These are phyloP conservation scores for Cyrtonyx montezumae DNA, from an alignment of 2,113 vertebrate species.

Conservation along the genomic window DNA sequence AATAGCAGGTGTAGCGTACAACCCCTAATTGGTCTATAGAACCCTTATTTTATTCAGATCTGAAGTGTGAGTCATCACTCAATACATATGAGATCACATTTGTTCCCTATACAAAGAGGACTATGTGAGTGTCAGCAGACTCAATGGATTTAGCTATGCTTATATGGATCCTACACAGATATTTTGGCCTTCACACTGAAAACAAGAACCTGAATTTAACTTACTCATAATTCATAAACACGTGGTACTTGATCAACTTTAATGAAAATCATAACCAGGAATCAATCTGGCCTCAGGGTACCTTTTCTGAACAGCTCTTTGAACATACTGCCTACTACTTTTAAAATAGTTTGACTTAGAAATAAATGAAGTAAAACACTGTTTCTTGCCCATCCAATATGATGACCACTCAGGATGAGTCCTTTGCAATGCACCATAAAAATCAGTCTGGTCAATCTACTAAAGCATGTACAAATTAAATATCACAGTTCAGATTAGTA, in stretches of 20 bases:
- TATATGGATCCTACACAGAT: background rate
- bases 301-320: background rate
- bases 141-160: background rate
- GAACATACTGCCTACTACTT: background rate
- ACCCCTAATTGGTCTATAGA: background rate
- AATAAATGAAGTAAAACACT: background rate
- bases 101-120: background rate
- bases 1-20: slow-evolving; percentile 12
- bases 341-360: background rate
- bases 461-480: background rate
- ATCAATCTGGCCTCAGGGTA: background rate
- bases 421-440: background rate
- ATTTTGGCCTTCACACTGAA: background rate
- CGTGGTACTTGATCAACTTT: background rate
- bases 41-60: slow-evolving; percentile 2
- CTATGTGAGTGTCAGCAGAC: rapidly evolving
- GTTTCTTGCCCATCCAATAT: background rate
- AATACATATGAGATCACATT: background rate
- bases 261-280: background rate
- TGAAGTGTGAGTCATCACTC: slow-evolving; percentile 4
- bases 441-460: background rate
- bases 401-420: background rate
- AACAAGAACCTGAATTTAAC: background rate
- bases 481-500: background rate
- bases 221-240: background rate